A percentile compares a stretch with the other conserved stretches of the same genome.
These are phyloP conservation scores for Cylas formicarius DNA, from an alignment of 1,140 invertebrate genomes.

Conservation along the genomic window DNA sequence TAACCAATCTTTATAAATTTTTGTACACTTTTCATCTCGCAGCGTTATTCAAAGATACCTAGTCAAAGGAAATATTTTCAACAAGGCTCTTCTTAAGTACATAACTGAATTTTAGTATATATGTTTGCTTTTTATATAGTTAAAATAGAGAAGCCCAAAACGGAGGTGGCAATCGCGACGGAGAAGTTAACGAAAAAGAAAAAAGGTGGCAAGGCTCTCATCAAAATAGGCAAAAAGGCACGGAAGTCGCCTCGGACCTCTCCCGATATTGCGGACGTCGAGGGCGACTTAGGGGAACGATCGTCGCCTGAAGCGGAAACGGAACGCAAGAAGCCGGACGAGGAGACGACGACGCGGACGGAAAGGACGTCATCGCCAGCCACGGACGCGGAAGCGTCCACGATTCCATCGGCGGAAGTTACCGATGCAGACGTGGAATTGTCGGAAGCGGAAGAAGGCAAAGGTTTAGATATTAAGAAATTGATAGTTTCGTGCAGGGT, in stretches of 20 bases:
- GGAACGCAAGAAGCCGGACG: conserved; percentile 5
- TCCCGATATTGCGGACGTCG: neutral
- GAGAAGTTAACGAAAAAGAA: conserved; percentile 24
- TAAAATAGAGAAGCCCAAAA: conserved; percentile 13
- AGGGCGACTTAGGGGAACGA: neutral
- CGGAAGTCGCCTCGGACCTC: conserved; percentile 13
- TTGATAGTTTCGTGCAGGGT: too few species aligned
- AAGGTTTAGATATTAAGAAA: conserved; percentile 12
- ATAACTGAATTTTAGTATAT: too few species aligned
- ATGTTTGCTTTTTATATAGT: conserved; percentile 13
- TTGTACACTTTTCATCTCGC: too few species aligned
- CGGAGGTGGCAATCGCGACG: conserved; percentile 9
- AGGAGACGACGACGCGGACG: too few species aligned
- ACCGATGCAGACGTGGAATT: conserved; percentile 26
- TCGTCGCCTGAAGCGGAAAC: neutral
- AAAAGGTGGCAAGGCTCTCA: conserved; percentile 20
- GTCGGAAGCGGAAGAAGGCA: conserved; percentile 17
- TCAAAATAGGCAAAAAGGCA: conserved; percentile 20
- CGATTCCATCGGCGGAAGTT: conserved; percentile 23
- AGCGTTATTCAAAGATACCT: too few species aligned
- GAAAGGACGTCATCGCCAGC: too few species aligned
- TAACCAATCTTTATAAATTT: too few species aligned
- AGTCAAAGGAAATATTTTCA: too few species aligned
- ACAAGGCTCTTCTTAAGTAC: too few species aligned
- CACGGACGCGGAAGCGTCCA: conserved; percentile 28